These are phyloP conservation scores for Typhlichthys subterraneus DNA, from an alignment of 2,797 vertebrate genomes.

Conservation along the genomic window DNA sequence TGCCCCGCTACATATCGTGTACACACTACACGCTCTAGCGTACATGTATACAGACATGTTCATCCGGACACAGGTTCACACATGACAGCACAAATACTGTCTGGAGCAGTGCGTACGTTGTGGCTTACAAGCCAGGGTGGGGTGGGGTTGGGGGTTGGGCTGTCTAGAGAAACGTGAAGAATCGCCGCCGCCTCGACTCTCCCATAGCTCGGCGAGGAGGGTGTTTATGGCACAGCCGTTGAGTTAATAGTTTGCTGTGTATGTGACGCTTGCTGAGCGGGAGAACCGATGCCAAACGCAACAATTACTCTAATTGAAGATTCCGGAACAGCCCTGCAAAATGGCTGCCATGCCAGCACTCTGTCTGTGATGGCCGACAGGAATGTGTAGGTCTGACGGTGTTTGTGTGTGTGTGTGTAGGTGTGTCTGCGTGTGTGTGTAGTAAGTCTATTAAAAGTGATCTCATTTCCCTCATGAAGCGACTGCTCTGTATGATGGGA, in stretches of 20 bases:
- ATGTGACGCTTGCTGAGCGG: constrained; percentile 12
- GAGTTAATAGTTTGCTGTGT: constrained; percentile 5
- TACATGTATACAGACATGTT: constrained; percentile 37
- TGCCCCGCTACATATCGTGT: constrained; percentile 42
- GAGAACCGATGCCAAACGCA: constrained; percentile 34
- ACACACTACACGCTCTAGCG: constrained; percentile 38
- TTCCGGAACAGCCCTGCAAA: constrained; percentile 72
- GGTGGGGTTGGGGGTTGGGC: constrained; percentile 10
- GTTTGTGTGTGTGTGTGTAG: constrained; percentile 43
- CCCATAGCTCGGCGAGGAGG: constrained; percentile 1
- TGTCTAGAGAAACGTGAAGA: constrained; percentile 15
- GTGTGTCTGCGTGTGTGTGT: constrained; percentile 25
- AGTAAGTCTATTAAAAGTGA: constrained; percentile 38
- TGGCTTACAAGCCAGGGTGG: constrained; percentile 17
- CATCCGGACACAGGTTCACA: constrained; percentile 45
- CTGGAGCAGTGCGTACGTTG: constrained; percentile 32
- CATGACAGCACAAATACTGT: constrained; percentile 48
- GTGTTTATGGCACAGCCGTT: not conserved
- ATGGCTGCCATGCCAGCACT: constrained; percentile 71
- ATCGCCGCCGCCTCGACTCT: not conserved
- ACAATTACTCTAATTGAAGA: constrained; percentile 72
- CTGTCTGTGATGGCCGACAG: constrained; percentile 75
- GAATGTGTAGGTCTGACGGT: constrained; percentile 66
- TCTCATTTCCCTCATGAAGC: constrained; percentile 46
- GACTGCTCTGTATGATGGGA: constrained; percentile 51